Conservation (phyloP, 1,140 invertebrate genomes). For the Catajapyx aquilonaris region DNA sequence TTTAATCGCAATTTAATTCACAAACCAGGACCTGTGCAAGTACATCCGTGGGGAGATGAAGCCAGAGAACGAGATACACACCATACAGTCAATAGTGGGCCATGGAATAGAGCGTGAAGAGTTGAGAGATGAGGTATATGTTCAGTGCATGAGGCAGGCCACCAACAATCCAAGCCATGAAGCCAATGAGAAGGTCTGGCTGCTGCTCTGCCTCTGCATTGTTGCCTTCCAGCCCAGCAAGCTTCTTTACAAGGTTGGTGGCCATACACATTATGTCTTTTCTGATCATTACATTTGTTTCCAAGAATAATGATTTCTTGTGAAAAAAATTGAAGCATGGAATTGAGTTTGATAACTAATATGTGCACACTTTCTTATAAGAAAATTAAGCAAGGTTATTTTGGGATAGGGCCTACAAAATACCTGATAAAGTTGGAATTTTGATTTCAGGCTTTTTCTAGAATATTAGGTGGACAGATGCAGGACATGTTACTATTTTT, state of each 20-base stretch:
- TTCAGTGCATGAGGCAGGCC: conserved; percentile 66
- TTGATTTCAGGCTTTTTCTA: too few species aligned
- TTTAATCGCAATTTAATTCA: conserved; percentile 4
- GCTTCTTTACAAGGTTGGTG: conserved; percentile 45
- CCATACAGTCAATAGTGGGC: conserved; percentile 65
- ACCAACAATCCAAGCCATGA: conserved; percentile 68
- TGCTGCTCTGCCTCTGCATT: conserved; percentile 66
- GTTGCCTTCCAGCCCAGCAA: conserved; percentile 86
- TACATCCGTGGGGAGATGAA: conserved; percentile 70
- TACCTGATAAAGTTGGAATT: too few species aligned
- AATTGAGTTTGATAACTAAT: too few species aligned
- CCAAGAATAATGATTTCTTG: too few species aligned
- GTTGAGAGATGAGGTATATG: conserved; percentile 67
- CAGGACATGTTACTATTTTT: too few species aligned
- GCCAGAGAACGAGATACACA: conserved; percentile 51
- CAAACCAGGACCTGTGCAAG: conserved; percentile 55
- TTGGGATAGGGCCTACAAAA: too few species aligned
- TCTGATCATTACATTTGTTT: background rate
- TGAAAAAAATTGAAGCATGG: too few species aligned
- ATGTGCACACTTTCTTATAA: too few species aligned
- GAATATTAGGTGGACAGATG: too few species aligned
- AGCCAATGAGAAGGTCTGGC: conserved; percentile 62
- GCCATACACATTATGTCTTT: conserved; percentile 5
- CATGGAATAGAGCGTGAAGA: conserved; percentile 74
- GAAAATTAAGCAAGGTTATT: too few species aligned